Base-by-base conservation (phyloP, 2,888 invertebrate species). In the Tenthredo mesomela region DNA sequence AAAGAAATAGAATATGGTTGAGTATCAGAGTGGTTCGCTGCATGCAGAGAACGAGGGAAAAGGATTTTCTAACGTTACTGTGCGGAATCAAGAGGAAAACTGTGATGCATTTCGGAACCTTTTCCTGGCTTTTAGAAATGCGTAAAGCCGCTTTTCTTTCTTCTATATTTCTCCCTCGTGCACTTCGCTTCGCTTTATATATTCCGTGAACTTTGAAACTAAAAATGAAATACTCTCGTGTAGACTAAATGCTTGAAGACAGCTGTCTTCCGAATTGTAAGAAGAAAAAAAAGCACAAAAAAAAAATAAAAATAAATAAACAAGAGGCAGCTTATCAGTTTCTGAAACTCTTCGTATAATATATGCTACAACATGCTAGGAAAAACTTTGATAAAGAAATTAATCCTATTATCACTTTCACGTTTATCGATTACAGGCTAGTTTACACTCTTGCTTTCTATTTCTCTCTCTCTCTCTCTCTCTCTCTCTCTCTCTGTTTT, bases 401-500 rank as follows among this genome's bases (percentile, higher is more conserved):
- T 33, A 18, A 67, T 67, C 67, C 67, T 33, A 67, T 67, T 67
- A 67, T 67, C 67, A 67, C 12, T 67, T 33, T 67, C 67, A 67
- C 67, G 33, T 6, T 33, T 18, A 67, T 67, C 67, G 67, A 67
- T 67, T 33, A 5, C 18, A 15, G 73, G n/a, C 73, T 33, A 43
- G 29, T 43, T 37, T 12, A 54, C 15, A 82, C 25, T n/a, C 21
- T 37, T 40, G 37, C 40, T 40, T 15, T 21, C 33, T 58, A 40
- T 75, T 9, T 40, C 21, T 5, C 80, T 12, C 29, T 47, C 67
- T 43, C 75, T 37, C 67, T 25, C 65, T 33, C 21, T 77, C 54
- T 54, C 58, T 67, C 2, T 75, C n/a, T n/a, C n/a, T n/a, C n/a
- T 77, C n/a, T 73, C 40, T 82, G 65, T 25, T 71, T 71, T 71